A percentile compares a stretch with the other conserved stretches of the same genome.
These are phyloP conservation scores for Nasonia vitripennis DNA, from an alignment of 1,140 invertebrate species.

Conservation along the genomic window DNA sequence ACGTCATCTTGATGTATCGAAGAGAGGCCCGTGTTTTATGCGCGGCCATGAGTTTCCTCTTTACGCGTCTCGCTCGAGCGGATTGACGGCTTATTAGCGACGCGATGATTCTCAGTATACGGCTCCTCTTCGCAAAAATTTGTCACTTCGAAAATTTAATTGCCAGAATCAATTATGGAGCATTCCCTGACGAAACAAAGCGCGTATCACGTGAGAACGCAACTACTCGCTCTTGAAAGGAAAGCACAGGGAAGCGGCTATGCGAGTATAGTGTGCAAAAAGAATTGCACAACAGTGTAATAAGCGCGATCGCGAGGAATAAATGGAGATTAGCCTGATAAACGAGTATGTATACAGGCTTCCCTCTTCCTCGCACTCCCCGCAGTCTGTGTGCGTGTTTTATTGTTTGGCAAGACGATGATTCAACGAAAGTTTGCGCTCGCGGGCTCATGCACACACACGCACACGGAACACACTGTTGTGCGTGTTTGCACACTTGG, in stretches of 20 bases:
- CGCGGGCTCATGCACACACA: not conserved
- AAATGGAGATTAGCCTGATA: not conserved
- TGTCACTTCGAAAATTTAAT: not conserved
- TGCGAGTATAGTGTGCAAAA: not conserved
- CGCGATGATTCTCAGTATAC: too few relatives aligned
- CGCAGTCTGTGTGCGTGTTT: too few relatives aligned
- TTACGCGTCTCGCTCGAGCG: not conserved
- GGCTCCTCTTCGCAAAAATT: too few relatives aligned
- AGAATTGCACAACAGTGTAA: constrained; percentile 10
- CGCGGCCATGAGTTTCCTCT: not conserved
- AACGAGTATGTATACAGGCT: not conserved
- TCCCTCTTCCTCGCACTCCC: too few relatives aligned
- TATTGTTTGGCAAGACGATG: constrained; percentile 41
- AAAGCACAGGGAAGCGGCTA: not conserved
- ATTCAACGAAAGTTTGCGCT: constrained; percentile 33
- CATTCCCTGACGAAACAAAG: not conserved
- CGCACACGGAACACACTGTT: too few relatives aligned
- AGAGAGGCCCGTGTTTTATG: not conserved
- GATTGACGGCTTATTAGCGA: too few relatives aligned
- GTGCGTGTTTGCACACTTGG: constrained; percentile 24
- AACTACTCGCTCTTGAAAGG: not conserved
- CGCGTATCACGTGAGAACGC: not conserved
- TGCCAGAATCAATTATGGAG: not conserved
- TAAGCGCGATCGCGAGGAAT: not conserved
- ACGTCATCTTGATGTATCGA: not conserved